Percentiles rank a stretch among this genome's conserved stretches.
These are phyloP conservation scores for Lithodes maja DNA, from an alignment of 2,888 invertebrate species.

Conservation along the genomic window DNA sequence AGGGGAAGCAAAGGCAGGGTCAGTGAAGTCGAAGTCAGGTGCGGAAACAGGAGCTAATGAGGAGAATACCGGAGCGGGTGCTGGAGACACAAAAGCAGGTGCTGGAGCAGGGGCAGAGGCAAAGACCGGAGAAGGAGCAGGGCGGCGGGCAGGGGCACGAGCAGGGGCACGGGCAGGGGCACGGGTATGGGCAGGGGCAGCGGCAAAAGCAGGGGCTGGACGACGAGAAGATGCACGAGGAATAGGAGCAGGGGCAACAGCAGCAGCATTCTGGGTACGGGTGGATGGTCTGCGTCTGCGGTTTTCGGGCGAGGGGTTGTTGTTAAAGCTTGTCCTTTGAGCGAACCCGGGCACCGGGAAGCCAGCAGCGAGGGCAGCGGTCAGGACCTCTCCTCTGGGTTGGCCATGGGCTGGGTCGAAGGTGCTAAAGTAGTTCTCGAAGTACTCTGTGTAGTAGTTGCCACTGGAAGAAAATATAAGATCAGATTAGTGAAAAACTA, in stretches of 20 bases:
- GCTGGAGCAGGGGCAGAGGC: not conserved
- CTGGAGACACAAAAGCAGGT: not conserved
- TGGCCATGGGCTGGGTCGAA: conserved; percentile 36
- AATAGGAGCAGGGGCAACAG: not conserved
- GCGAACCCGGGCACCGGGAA: conserved; percentile 34
- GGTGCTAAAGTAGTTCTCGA: conserved; percentile 67
- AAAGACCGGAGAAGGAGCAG: not conserved
- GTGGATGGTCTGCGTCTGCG: not conserved
- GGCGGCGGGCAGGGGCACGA: not conserved
- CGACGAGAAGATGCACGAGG: not conserved
- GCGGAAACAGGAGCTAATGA: not conserved
- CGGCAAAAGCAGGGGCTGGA: not conserved
- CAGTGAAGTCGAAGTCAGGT: not conserved
- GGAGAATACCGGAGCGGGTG: not conserved
- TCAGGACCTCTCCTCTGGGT: conserved; percentile 56
- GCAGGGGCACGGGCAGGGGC: not conserved
- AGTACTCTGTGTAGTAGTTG: conserved; percentile 70
- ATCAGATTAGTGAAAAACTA: no score
- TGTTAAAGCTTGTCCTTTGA: not conserved
- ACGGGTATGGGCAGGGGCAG: not conserved
- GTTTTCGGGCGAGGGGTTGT: not conserved
- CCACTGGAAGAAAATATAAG: conserved; percentile 47
- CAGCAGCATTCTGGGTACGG: not conserved
- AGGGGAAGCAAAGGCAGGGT: no score
- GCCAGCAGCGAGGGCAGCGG: conserved; percentile 65